These are phyloP conservation scores for Catocala nupta DNA, from an alignment of 2,888 invertebrate species.

Conservation along the genomic window DNA sequence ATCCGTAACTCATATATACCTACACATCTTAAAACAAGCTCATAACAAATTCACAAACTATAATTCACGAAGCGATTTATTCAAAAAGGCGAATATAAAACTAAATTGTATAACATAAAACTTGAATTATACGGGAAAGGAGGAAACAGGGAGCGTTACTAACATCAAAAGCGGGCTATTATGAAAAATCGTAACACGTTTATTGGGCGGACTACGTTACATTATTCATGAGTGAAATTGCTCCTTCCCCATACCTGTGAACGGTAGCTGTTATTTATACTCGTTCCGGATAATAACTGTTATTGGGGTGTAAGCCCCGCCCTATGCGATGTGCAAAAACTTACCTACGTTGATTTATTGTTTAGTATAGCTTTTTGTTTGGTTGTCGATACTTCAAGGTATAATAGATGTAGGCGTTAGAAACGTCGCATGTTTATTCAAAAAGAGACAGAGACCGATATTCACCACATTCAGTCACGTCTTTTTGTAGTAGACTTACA, in stretches of 20 bases:
- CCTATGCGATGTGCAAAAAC: slow-evolving; percentile 52
- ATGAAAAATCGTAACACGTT: slow-evolving; percentile 86
- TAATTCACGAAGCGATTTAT: slow-evolving; percentile 44
- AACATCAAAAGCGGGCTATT: slow-evolving; percentile 82
- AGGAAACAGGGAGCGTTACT: slow-evolving; percentile 51
- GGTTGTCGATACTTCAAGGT: background rate
- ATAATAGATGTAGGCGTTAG: too few relatives aligned
- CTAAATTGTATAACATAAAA: slow-evolving; percentile 75
- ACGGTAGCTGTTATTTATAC: slow-evolving; percentile 75
- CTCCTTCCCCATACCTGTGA: slow-evolving; percentile 71
- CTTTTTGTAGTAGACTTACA: too few relatives aligned
- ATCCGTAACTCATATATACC: too few relatives aligned
- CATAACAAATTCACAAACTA: slow-evolving; percentile 34
- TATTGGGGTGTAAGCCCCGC: slow-evolving; percentile 71
- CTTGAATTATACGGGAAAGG: slow-evolving; percentile 63
- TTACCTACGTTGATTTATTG: slow-evolving; percentile 52
- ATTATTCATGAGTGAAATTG: slow-evolving; percentile 84
- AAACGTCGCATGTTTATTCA: too few relatives aligned
- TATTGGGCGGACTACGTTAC: slow-evolving; percentile 80
- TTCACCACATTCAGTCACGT: too few relatives aligned
- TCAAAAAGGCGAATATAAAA: slow-evolving; percentile 63
- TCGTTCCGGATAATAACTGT: slow-evolving; percentile 67
- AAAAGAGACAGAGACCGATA: too few relatives aligned
- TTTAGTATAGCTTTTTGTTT: slow-evolving; percentile 20
- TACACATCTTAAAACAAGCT: slow-evolving; percentile 3